A percentile compares a stretch with the other conserved stretches of the same genome.
phyloP scores from a whole-genome alignment of 2,888 invertebrate genomes.

The Tinea semifulvella region DNA sequence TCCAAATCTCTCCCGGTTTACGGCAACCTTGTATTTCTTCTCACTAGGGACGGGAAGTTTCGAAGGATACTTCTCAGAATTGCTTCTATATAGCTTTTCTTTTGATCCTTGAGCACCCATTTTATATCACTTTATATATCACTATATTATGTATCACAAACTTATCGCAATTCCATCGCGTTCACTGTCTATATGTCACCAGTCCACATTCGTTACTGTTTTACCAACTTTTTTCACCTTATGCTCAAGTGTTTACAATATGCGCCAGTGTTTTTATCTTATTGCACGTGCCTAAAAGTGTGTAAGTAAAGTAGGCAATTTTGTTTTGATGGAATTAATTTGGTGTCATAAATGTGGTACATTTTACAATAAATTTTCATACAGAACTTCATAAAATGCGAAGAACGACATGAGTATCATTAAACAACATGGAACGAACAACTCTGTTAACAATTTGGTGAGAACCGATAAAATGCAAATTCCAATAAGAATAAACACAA shows the following conservation, averaged over 20 bases:
- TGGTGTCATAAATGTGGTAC: conserved; percentile 12
- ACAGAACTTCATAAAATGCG: no score
- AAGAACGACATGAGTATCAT: no score
- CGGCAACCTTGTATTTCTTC: conserved; percentile 67
- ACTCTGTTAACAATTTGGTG: no score
- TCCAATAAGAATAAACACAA: conserved; percentile 2
- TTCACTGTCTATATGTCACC: conserved; percentile 1
- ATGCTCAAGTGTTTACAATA: conserved; percentile 5
- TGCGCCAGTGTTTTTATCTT: background rate
- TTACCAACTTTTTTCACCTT: conserved; percentile 5
- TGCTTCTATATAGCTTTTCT: conserved; percentile 74
- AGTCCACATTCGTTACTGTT: conserved; percentile 2
- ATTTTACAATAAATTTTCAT: no score
- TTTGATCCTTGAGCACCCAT: conserved; percentile 84
- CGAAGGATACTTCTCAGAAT: conserved; percentile 68
- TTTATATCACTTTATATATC: conserved; percentile 29
- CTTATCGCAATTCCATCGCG: conserved; percentile 11
- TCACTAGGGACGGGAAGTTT: conserved; percentile 64
- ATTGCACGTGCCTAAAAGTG: background rate
- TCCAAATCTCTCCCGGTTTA: conserved; percentile 73
- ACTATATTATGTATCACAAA: background rate
- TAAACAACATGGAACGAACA: no score
- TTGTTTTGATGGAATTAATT: background rate
- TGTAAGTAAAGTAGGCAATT: background rate
- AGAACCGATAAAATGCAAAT: no score